Conservation (phyloP, 2,113 vertebrate genomes). For the Haplochromis burtoni region DNA sequence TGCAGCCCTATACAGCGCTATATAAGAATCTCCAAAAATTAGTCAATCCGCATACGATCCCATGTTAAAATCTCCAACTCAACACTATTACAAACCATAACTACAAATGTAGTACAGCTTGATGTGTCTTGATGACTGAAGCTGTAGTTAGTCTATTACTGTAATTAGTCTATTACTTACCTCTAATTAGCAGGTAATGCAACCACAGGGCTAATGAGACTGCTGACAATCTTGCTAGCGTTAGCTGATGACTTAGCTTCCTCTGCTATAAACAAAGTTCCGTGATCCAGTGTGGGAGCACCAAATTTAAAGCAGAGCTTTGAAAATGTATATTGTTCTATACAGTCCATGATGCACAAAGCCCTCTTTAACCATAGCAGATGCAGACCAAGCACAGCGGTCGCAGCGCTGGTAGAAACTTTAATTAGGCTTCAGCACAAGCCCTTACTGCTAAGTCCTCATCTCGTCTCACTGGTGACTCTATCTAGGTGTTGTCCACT, state of each 20-base stretch:
- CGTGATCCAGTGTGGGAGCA: background rate
- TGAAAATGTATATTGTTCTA: background rate
- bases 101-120: background rate
- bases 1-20: background rate
- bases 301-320: background rate
- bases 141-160: background rate
- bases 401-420: background rate
- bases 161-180: background rate
- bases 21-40: background rate
- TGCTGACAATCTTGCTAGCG: background rate
- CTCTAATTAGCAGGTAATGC: background rate
- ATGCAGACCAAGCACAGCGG: background rate
- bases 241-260: background rate
- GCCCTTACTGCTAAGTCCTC: background rate
- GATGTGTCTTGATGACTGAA: background rate
- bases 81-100: background rate
- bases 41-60: background rate
- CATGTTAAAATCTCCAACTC: background rate
- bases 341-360: background rate
- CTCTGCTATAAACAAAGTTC: background rate
- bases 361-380: background rate
- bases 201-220: background rate
- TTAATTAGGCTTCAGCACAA: constrained; percentile 10
- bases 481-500: constrained; percentile 19
- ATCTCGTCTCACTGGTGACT: background rate